Evolutionary conservation across 2,113 vertebrate genomes (phyloP), one percentile per base, ranked within the genome.

Genomic region (Catharus fuscescens): DNA sequence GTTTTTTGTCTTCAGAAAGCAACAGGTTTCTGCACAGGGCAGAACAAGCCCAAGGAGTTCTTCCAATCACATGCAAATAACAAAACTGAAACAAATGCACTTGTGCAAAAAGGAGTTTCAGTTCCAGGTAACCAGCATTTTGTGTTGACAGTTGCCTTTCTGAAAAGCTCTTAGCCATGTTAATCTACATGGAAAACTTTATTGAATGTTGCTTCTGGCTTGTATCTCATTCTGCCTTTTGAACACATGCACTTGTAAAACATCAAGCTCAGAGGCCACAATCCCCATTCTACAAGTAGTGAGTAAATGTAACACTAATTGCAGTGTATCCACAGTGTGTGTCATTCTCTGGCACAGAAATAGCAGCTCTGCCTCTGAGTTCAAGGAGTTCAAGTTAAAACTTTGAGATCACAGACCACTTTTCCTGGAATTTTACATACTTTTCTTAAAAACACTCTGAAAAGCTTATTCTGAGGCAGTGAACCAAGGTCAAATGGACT

Each of bases 261-360:
- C 32, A 65, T 38, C 42, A 45, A 38, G 50, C 20, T 73, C 64
- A 62, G 45, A 83, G 47, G 64, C 24, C 76, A 66, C 59, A 44
- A 42, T 36, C 12, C 12, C 60, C n/a, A 34, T 32, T 90, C 45
- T 17, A 44, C 14, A 34, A 24, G 29, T n/a, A 21, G 26, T 54
- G 44, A 70, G 70, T 54, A 93, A 88, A 52, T 16, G 14, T 19
- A 90, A 57, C 2, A 0, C 11, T 83, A 92, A 93, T 42, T 80
- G 60, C 45, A 3, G 24, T 44, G 71, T 10, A 66, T 14, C 59
- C 34, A 50, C 54, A 66, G 15, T 3, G 18, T 66, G 26, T 78
- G 69, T 80, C 83, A 92, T 81, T 81, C 83, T 81, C 78, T 56
- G 42, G 45, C 65, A 36, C 47, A 83, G 52, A 92, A 88, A 90